Percentiles rank a stretch among this genome's conserved stretches.
These are phyloP conservation scores for Hyposmocoma kahamanoa DNA, from an alignment of 1,140 invertebrate genomes.

Conservation along the genomic window DNA sequence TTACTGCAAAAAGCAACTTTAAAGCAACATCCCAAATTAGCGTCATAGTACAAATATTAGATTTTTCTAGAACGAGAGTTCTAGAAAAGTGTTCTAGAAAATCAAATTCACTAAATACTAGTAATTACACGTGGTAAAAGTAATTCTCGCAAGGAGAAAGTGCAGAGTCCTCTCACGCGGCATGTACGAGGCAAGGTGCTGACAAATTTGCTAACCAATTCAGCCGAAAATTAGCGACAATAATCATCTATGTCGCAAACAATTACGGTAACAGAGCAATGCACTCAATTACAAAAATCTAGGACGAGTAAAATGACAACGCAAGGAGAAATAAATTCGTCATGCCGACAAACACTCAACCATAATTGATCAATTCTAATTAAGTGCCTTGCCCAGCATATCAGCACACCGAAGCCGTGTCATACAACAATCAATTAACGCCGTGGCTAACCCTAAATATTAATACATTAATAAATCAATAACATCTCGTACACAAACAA, in stretches of 20 bases:
- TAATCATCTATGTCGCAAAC: not conserved
- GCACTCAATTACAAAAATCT: constrained; percentile 17
- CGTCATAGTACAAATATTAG: too few species aligned
- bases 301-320: constrained; percentile 15
- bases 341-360: not conserved
- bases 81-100: too few species aligned
- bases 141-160: not conserved
- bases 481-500: constrained; percentile 63
- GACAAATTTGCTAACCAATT: not conserved
- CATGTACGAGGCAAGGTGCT: not conserved
- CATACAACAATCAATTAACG: not conserved
- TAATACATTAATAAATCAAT: constrained; percentile 45
- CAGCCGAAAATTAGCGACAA: not conserved
- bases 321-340: constrained; percentile 11
- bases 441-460: constrained; percentile 14
- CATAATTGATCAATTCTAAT: not conserved
- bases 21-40: too few species aligned
- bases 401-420: not conserved
- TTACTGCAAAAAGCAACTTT: too few species aligned
- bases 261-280: not conserved
- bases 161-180: not conserved
- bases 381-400: not conserved
- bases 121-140: constrained; percentile 2
- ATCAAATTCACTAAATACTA: too few species aligned
- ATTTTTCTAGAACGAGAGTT: too few species aligned